Conservation (phyloP, 1,140 invertebrate genomes). For the Drosophila oshimai region DNA sequence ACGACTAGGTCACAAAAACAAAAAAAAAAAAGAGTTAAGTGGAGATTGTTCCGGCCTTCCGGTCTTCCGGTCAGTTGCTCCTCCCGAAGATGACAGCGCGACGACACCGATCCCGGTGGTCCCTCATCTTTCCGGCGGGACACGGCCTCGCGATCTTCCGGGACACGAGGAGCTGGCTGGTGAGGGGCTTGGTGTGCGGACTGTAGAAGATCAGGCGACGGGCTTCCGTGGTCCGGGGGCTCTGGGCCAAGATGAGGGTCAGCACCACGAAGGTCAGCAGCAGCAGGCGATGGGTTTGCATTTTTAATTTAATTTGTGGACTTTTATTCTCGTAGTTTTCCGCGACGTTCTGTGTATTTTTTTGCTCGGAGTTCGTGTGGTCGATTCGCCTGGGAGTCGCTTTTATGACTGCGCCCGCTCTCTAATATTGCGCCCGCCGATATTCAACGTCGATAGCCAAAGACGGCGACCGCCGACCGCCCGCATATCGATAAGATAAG, state of each 20-base stretch:
- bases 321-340: background rate
- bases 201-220: slow-evolving; percentile 63
- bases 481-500: slow-evolving; percentile 46
- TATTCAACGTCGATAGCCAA: slow-evolving; percentile 44
- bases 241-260: slow-evolving; percentile 33
- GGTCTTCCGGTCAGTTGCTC: slow-evolving; percentile 47
- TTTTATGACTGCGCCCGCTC: slow-evolving; percentile 54
- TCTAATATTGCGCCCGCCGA: slow-evolving; percentile 34
- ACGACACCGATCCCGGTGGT: slow-evolving; percentile 74
- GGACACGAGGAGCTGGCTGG: slow-evolving; percentile 65
- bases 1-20: slow-evolving; percentile 17
- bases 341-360: background rate
- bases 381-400: slow-evolving; percentile 19
- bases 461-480: slow-evolving; percentile 22
- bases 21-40: background rate
- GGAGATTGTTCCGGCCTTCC: slow-evolving; percentile 7
- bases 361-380: background rate
- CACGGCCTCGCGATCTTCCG: slow-evolving; percentile 48
- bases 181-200: slow-evolving; percentile 31
- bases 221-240: slow-evolving; percentile 23
- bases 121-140: slow-evolving; percentile 67
- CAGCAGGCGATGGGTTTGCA: slow-evolving; percentile 48
- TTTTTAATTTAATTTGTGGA: background rate
- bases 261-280: slow-evolving; percentile 16
- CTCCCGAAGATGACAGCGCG: slow-evolving; percentile 65